Conservation (phyloP, 2,888 invertebrate species). For the Cheilosia soror region DNA sequence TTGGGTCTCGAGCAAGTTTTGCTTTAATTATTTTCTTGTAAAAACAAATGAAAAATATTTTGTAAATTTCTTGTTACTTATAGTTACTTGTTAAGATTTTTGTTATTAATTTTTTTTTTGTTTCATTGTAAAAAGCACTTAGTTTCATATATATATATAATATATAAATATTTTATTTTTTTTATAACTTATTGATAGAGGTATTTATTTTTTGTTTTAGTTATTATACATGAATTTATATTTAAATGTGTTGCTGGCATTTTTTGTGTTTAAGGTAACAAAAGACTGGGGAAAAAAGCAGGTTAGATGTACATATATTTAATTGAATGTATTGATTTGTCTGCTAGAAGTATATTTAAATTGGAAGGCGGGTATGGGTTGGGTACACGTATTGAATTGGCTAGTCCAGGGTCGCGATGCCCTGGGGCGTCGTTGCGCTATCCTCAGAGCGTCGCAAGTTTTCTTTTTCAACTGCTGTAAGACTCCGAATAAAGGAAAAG, state of each 20-base stretch:
- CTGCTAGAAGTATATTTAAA: too few species aligned
- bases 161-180: constrained; percentile 20
- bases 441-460: too few species aligned
- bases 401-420: too few species aligned
- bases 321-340: too few species aligned
- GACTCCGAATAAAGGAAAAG: too few species aligned
- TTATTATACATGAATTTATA: background rate
- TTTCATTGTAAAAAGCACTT: constrained; percentile 68
- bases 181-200: constrained; percentile 30
- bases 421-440: too few species aligned
- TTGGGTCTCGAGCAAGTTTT: constrained; percentile 25
- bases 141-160: constrained; percentile 47
- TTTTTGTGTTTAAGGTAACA: background rate
- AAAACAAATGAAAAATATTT: constrained; percentile 54
- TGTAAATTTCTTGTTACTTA: constrained; percentile 65
- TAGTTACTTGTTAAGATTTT: constrained; percentile 54
- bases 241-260: constrained; percentile 26
- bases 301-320: too few species aligned
- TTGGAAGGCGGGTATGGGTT: too few species aligned
- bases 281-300: too few species aligned
- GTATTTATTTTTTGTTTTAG: constrained; percentile 10
- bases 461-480: too few species aligned
- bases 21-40: constrained; percentile 24
- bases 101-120: constrained; percentile 56
- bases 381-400: too few species aligned